Evolutionary conservation across 2,113 vertebrate species (phyloP).

Genomic region (Coryphaenoides rupestris): DNA sequence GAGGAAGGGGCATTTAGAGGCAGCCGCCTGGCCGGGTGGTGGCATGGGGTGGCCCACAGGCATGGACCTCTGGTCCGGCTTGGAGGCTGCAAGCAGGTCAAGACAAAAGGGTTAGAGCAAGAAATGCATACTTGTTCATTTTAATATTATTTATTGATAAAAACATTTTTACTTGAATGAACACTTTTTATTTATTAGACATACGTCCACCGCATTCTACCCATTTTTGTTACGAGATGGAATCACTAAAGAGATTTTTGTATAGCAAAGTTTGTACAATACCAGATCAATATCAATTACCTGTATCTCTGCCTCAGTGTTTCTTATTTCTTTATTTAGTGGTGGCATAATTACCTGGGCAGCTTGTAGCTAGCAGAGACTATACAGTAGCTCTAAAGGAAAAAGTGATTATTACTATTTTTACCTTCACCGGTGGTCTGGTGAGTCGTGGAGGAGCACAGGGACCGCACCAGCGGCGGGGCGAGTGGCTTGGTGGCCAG

Average conservation of each 20-base stretch:
- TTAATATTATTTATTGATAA: not conserved
- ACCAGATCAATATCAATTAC: too few species aligned
- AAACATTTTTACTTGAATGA: not conserved
- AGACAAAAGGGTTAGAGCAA: not conserved
- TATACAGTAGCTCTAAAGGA: not conserved
- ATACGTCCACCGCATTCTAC: too few species aligned
- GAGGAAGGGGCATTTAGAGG: constrained; percentile 91
- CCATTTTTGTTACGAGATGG: too few species aligned
- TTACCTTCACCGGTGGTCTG: constrained; percentile 79
- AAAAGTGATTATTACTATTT: constrained; percentile 23
- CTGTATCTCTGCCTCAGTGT: too few species aligned
- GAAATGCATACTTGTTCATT: not conserved
- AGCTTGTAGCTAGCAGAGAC: not conserved
- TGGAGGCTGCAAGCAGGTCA: constrained; percentile 42
- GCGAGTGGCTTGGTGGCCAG: constrained; percentile 75
- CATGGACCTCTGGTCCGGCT: constrained; percentile 40
- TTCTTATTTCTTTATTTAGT: too few species aligned
- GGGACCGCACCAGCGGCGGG: constrained; percentile 70
- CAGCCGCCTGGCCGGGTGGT: constrained; percentile 61
- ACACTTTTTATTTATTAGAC: too few species aligned
- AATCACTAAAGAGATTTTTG: too few species aligned
- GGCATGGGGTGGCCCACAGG: constrained; percentile 69
- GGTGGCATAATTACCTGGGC: too few species aligned
- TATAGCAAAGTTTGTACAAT: too few species aligned
- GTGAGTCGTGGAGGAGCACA: constrained; percentile 77